Conservation (phyloP, 2,113 vertebrate genomes). For the Orycteropus afer region DNA sequence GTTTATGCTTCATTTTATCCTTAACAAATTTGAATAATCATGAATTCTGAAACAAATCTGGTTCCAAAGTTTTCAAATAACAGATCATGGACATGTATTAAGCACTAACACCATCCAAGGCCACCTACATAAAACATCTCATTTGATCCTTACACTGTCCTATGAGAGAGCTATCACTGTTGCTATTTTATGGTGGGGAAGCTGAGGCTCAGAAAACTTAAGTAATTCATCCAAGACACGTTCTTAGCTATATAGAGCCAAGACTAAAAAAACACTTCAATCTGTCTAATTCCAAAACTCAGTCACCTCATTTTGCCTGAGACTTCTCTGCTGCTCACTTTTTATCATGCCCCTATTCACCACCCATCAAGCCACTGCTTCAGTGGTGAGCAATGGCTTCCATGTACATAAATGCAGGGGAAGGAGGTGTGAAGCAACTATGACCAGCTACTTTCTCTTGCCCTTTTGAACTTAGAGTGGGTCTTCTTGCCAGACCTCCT, state of each 20-base stretch:
- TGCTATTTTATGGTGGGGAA: not conserved
- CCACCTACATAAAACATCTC: accelerated
- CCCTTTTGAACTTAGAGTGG: not conserved
- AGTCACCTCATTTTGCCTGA: not conserved
- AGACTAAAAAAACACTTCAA: not conserved
- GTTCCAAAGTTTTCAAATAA: not conserved
- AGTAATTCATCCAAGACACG: not conserved
- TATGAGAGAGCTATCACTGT: not conserved
- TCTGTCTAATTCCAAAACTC: not conserved
- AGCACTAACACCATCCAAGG: not conserved
- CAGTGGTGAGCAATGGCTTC: not conserved
- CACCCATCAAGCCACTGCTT: not conserved
- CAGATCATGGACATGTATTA: not conserved
- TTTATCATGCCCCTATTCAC: too few relatives aligned
- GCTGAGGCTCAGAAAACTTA: not conserved
- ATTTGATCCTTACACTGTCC: accelerated
- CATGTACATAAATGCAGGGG: not conserved
- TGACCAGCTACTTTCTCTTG: not conserved
- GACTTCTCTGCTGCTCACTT: too few relatives aligned
- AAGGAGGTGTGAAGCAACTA: not conserved
- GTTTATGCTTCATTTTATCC: not conserved
- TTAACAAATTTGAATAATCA: not conserved
- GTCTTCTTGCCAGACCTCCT: not conserved
- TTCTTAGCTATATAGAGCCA: not conserved
- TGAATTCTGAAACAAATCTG: slow-evolving; percentile 14